Evolutionary conservation across 2,797 vertebrate genomes (phyloP), one percentile per base, ranked within the genome.

Genomic region (Peromyscus aztecus): DNA sequence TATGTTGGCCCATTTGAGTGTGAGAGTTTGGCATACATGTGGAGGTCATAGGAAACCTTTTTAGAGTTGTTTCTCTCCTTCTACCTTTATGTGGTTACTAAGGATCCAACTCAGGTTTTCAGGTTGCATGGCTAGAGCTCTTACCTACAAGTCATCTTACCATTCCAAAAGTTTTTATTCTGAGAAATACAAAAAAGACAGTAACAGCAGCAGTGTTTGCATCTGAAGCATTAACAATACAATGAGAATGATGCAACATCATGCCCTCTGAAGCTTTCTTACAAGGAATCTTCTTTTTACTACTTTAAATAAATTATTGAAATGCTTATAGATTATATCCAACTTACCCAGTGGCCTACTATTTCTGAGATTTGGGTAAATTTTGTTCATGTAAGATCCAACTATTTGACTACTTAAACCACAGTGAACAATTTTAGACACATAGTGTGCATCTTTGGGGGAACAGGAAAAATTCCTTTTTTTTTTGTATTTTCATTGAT

Each of bases 281-380:
- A 43, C 0, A 73, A 78, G 31, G 23, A 46, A 75, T 76, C 40
- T 49, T 90, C 13, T 31, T 49, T 89, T 78, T 61, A 59, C 63
- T 85, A 46, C 17, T 55, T 97, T 90, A 91, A 93, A 81, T 10
- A 67, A 85, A 81, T 67, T 52, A 92, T 6, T 90, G 7, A 80
- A 87, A 90, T 92, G n/a, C 11, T 85, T 82, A 63, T 4, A 82
- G 69, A 55, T 91, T 85, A 88, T 40, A 69, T 67, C 6, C 77
- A 17, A 49, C 27, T 69, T 16, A 88, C 40, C 63, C 27, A 92
- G 8, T 67, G 43, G 24, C 23, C 73, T 69, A 76, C 65, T 61
- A 80, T 93, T 88, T 95, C 63, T 90, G 34, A 88, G 6, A 67
- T 84, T 95, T 95, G 21, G 43, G 86, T 85, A 63, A 29, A 3